Base-by-base conservation (phyloP, 30 jellyfish, hydroid and myxozoan genomes). In the Hydra vulgaris region DNA sequence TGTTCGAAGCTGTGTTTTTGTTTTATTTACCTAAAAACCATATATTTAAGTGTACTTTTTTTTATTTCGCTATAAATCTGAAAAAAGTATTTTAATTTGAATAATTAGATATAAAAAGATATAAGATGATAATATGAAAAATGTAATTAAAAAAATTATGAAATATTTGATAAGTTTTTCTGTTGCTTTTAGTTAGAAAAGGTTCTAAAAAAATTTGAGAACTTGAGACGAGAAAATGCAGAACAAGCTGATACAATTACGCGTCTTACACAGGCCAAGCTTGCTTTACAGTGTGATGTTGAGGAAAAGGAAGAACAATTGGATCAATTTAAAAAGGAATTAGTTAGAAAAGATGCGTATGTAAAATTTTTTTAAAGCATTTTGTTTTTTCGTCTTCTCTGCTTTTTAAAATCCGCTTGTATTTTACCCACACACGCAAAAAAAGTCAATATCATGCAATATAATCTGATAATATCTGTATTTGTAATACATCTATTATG, bases 321-420 rank as follows among this genome's bases (percentile, higher is more conserved):
- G 61, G 85, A 78, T 4, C 81, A 78, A 27, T 24, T 78, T 27
- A 78, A 53, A 24, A 78, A 53, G 54, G 85, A 78, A 27, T 15
- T 78, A 0, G 24, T 20, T 19, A 7, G 85, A 54, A 78, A 61
- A 53, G 25, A 25, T 21, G 85, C 77, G 85, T 78, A 78, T 20
- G 77, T 78, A 23, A 52, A 21, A 73, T 5, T 40, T 16, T 17
- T 74, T 0, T 22, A 15, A 0, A 27, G 23, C n/a, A 22, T 66
- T 78, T 26, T 78, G 75, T 54, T 69, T 27, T 53, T 20, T n/a
- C 25, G 27, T 15, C n/a, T 15, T 15, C 71, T 56, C 17, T 15
- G n/a, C 71, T 56, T 56, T 56, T 15, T 56, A 56, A 56, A n/a
- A 56, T 56, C n/a, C n/a, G n/a, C n/a, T n/a, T n/a, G n/a, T n/a